Evolutionary conservation across 2,797 vertebrate genomes (phyloP).

Genomic region (Thamnophis elegans): DNA sequence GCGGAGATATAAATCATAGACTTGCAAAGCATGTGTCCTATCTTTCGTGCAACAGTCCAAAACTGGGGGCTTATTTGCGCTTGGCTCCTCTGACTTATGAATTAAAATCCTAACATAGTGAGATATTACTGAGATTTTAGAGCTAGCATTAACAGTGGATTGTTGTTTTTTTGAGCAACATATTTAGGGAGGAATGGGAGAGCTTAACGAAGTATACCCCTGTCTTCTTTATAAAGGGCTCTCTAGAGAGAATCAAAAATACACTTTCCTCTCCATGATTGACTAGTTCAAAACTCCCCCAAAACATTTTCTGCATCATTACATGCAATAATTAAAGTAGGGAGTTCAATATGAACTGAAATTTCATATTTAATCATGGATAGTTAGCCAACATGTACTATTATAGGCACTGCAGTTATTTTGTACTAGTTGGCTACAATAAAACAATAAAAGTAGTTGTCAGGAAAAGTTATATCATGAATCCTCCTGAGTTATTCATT

Average conservation of each 20-base stretch:
- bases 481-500: slow-evolving; percentile 31
- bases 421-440: slow-evolving; percentile 55
- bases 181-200: slow-evolving; percentile 68
- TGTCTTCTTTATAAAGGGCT: slow-evolving; percentile 63
- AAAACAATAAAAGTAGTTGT: slow-evolving; percentile 25
- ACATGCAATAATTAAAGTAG: slow-evolving; percentile 19
- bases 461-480: not conserved
- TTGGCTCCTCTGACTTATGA: slow-evolving; percentile 70
- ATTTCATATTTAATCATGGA: slow-evolving; percentile 61
- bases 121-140: slow-evolving; percentile 48
- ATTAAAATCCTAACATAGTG: slow-evolving; percentile 64
- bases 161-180: slow-evolving; percentile 38
- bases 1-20: slow-evolving; percentile 39
- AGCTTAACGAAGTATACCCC: slow-evolving; percentile 67
- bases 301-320: slow-evolving; percentile 45
- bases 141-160: slow-evolving; percentile 54
- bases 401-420: slow-evolving; percentile 63
- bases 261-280: slow-evolving; percentile 43
- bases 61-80: slow-evolving; percentile 56
- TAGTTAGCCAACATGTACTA: slow-evolving; percentile 50
- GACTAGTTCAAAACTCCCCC: slow-evolving; percentile 50
- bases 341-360: slow-evolving; percentile 36
- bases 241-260: slow-evolving; percentile 51
- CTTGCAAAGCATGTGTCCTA: slow-evolving; percentile 55
- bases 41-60: slow-evolving; percentile 41